Evolutionary conservation across 2,888 invertebrate species (phyloP), one percentile per base, ranked within the genome.

Genomic region (Arenicola marina): DNA sequence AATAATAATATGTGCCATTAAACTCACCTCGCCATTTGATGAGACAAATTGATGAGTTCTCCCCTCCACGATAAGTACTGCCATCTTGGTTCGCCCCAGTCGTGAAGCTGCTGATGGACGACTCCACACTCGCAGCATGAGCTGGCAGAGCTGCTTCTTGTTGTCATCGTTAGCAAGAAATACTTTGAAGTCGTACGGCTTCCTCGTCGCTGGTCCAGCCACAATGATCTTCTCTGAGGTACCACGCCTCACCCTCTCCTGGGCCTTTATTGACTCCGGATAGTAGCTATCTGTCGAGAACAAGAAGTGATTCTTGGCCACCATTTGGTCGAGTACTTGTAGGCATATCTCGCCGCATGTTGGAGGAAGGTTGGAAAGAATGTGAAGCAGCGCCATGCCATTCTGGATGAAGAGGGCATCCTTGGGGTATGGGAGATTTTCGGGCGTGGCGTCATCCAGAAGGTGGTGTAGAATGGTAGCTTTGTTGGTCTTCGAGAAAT

Each of bases 381-480:
- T 26, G 45, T 63, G 32, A 55, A 63, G 54, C 15, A 28, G 18
- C 3, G 63, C 63, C 43, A 61, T 63, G 4, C 63, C 63, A 63
- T 63, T 59, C n/a, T 61, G 55, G 15, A 63, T 63, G 24, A 7
- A n/a, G 11, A 57, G 7, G 7, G 44, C n/a, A 11, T 57, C 57
- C n/a, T 33, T 24, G 11, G 56, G 34, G 7, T 4, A 38, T 7
- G 62, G 62, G 2, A 62, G 26, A 33, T 4, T n/a, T 18, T 34
- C 58, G 34, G 61, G 59, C 4, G 56, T 18, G 7, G 15, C 21
- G n/a, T 59, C 59, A 4, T 59, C 51, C 15, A 46, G 46, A 7
- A 65, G 59, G 29, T 59, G 43, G 26, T 64, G 51, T 4, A 61
- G 24, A 1, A 21, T 68, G 63, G 76, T 1, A 74, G 76, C 56